These are phyloP conservation scores for Polymixis flavicincta DNA, from an alignment of 2,888 invertebrate genomes.

Conservation along the genomic window DNA sequence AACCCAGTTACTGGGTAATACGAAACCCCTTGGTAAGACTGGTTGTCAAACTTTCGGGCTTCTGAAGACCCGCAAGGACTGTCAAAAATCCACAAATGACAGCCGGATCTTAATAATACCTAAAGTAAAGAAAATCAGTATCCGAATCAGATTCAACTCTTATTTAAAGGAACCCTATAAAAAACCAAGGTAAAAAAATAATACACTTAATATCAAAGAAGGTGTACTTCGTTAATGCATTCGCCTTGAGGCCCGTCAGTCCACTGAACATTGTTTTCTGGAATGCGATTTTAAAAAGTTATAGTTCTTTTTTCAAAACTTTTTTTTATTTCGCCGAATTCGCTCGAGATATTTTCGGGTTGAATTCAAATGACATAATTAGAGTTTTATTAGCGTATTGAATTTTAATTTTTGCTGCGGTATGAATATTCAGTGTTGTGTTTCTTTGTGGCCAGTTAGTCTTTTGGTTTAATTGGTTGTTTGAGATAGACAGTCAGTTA, in stretches of 20 bases:
- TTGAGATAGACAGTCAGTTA: no score
- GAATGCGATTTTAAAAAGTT: slow-evolving; percentile 86
- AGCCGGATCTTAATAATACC: background rate
- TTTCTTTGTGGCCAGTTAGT: background rate
- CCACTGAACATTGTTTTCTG: slow-evolving; percentile 88
- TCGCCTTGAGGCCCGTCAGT: slow-evolving; percentile 88
- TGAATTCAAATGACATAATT: slow-evolving; percentile 78
- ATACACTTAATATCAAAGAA: slow-evolving; percentile 90
- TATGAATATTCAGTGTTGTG: slow-evolving; percentile 37
- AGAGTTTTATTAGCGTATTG: slow-evolving; percentile 62
- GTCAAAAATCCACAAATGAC: no score
- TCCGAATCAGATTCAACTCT: background rate
- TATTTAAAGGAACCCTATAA: slow-evolving; percentile 66
- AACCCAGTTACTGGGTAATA: no score
- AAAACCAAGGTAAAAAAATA: slow-evolving; percentile 83
- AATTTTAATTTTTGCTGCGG: slow-evolving; percentile 38
- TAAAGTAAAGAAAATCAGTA: slow-evolving; percentile 1
- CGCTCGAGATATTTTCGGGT: slow-evolving; percentile 71
- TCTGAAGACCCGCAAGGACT: no score
- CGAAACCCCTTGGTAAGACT: no score
- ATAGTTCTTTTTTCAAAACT: slow-evolving; percentile 69
- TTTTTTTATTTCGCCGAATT: slow-evolving; percentile 81
- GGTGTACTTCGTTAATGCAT: slow-evolving; percentile 90
- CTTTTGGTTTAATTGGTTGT: background rate
- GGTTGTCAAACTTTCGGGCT: no score